A percentile compares a stretch with the other conserved stretches of the same genome.
These are phyloP conservation scores for Antrozous pallidus DNA, from an alignment of 2,797 vertebrate genomes.

Conservation along the genomic window DNA sequence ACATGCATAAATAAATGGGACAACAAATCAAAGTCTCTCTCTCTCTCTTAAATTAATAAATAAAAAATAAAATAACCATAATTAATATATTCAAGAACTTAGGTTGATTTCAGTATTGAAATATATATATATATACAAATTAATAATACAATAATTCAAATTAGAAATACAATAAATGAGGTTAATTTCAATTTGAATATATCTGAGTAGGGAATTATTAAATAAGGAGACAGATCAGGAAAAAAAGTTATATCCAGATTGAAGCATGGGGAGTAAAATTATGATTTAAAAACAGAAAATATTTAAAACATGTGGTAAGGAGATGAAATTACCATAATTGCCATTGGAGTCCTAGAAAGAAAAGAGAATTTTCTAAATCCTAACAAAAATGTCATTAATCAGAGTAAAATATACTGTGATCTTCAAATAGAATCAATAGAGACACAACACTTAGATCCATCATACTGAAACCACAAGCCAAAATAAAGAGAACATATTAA, in stretches of 20 bases:
- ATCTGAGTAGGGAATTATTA: background rate
- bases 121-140: background rate
- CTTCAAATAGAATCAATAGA: background rate
- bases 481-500: background rate
- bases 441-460: background rate
- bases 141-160: background rate
- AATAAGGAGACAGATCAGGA: background rate
- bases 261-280: background rate
- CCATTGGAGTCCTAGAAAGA: background rate
- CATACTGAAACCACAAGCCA: background rate
- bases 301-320: accelerated
- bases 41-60: background rate
- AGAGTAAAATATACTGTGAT: background rate
- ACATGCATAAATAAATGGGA: background rate
- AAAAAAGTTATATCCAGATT: background rate
- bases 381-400: background rate
- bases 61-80: background rate
- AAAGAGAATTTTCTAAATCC: background rate
- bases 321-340: background rate
- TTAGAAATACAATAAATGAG: background rate
- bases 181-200: background rate
- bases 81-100: background rate
- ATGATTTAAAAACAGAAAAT: background rate
- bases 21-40: background rate
- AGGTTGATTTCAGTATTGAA: background rate